phyloP scores from a whole-genome alignment of 2,113 vertebrate genomes.

The Gambusia holbrooki region DNA sequence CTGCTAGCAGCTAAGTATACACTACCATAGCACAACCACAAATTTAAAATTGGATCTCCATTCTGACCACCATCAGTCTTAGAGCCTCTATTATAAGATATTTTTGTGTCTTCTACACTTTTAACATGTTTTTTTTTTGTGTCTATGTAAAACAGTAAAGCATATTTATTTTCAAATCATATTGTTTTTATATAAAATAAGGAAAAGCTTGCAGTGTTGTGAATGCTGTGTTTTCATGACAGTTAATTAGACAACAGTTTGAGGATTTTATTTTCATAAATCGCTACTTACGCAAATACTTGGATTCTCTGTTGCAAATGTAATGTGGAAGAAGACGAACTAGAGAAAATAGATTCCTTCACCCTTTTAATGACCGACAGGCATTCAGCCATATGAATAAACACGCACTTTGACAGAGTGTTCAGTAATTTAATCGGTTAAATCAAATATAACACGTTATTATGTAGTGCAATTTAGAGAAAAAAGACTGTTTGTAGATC shows the following conservation, averaged over 20 bases:
- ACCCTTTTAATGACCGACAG: constrained; percentile 40
- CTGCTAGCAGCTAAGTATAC: constrained; percentile 59
- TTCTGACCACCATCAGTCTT: constrained; percentile 65
- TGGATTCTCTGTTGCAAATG: constrained; percentile 21
- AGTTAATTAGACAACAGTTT: constrained; percentile 21
- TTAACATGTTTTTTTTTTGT: constrained; percentile 80
- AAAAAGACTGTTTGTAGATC: background rate
- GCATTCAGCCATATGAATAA: constrained; percentile 58
- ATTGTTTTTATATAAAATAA: constrained; percentile 84
- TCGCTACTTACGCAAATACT: constrained; percentile 17
- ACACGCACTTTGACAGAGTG: constrained; percentile 62
- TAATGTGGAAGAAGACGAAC: constrained; percentile 13
- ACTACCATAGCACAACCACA: constrained; percentile 24
- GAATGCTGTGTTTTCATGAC: constrained; percentile 69
- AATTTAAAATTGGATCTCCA: constrained; percentile 49
- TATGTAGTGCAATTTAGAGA: background rate
- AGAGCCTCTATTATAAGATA: constrained; percentile 66
- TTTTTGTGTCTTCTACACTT: constrained; percentile 77
- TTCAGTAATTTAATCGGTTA: constrained; percentile 46
- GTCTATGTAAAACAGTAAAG: constrained; percentile 80
- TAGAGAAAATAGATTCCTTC: constrained; percentile 30
- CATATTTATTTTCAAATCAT: constrained; percentile 87
- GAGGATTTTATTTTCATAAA: constrained; percentile 23
- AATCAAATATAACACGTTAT: background rate
- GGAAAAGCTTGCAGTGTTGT: constrained; percentile 76